Base-by-base conservation (phyloP, 2,113 vertebrate species). In the Rhadina sibilatrix region DNA sequence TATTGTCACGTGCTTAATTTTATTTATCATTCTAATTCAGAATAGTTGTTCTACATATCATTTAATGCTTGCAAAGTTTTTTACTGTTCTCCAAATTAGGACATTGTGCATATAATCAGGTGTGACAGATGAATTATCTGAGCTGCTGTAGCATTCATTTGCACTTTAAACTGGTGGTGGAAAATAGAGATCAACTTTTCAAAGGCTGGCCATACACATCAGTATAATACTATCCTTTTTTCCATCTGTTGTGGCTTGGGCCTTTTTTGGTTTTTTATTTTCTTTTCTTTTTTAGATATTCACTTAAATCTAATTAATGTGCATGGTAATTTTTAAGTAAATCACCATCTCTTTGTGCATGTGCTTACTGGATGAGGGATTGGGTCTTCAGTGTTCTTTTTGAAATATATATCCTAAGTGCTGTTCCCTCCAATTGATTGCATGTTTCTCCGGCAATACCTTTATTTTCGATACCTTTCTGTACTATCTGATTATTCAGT, bases 81-180 rank as follows among this genome's bases (percentile, higher is more conserved):
- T 56, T 72, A 6, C 76, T 91, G 5, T 42, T 92, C 30, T 87
- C 20, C n/a, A 59, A 60, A 71, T 71, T 33, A 87, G 33, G 14
- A 53, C n/a, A 22, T 40, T 42, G 19, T 85, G 38, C 1, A 5
- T 42, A 15, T 25, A 30, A 9, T 70, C 52, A 64, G 24, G 25
- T 80, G 1, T 63, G 47, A 78, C 60, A 88, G 49, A 20, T 44
- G 37, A 83, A 78, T 52, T 69, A 52, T 27, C 49, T 71, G 61
- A 92, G 74, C 61, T 95, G 68, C 83, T 87, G 68, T 87, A 75
- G 85, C 68, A 78, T 95, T 86, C 83, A 75, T 94, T 95, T 93
- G n/a, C 92, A 87, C 76, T 88, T 66, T 80, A 80, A 74, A 56
- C 35, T 52, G 47, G 50, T 88, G 71, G 31, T 93, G 60, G 92